Evolutionary conservation across 2,113 vertebrate genomes (phyloP).

Genomic region (Sebastes schlegelii): DNA sequence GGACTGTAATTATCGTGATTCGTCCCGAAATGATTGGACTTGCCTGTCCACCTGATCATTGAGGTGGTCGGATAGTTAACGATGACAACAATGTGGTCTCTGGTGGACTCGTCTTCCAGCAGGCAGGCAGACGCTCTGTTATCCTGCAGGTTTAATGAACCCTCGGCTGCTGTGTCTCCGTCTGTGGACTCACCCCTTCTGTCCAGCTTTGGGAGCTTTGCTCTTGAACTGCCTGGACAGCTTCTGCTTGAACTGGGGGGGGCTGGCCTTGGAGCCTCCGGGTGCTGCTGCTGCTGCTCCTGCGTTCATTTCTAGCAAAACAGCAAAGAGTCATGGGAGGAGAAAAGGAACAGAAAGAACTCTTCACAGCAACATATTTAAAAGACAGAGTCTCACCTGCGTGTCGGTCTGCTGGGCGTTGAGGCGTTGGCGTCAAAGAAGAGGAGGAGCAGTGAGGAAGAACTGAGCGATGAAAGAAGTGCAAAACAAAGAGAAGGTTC

Average conservation of each 20-base stretch:
- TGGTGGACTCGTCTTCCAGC: no score
- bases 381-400: slow-evolving; percentile 43
- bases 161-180: background rate
- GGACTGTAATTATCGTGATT: no score
- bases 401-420: background rate
- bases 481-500: slow-evolving; percentile 60
- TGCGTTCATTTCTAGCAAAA: slow-evolving; percentile 51
- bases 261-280: slow-evolving; percentile 75
- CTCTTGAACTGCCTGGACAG: slow-evolving; percentile 92
- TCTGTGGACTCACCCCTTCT: slow-evolving; percentile 84
- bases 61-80: no score
- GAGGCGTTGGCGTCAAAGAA: background rate
- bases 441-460: slow-evolving; percentile 13
- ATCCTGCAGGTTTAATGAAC: background rate
- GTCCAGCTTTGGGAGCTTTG: slow-evolving; percentile 92
- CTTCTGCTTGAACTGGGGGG: slow-evolving; percentile 91
- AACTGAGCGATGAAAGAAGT: slow-evolving; percentile 18
- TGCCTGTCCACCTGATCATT: no score
- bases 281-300: slow-evolving; percentile 34
- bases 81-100: no score
- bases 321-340: background rate
- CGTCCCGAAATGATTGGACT: no score
- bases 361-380: background rate
- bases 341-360: background rate
- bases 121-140: background rate